Evolutionary conservation across 2,113 vertebrate genomes (phyloP).

Genomic region (Callospermophilus lateralis): DNA sequence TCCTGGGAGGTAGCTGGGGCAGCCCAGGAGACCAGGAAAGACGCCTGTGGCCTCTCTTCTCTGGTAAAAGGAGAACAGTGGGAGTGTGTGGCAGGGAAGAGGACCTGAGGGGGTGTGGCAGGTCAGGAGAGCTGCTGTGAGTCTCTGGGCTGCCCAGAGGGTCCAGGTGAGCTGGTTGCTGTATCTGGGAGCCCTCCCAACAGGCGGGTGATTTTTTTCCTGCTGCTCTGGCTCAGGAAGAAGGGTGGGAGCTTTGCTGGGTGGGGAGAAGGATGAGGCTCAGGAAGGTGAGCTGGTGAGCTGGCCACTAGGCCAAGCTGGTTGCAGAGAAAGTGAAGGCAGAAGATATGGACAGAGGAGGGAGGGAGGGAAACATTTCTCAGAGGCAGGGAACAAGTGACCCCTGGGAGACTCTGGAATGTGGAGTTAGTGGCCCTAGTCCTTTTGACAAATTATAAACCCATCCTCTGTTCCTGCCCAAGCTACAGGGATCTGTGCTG

Average conservation of each 20-base stretch:
- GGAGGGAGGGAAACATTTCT: neutral
- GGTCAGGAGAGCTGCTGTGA: neutral
- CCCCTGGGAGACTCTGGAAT: neutral
- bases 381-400: neutral
- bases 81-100: neutral
- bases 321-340: neutral
- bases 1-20: neutral
- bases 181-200: no score
- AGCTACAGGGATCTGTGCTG: neutral
- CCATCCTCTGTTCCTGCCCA: neutral
- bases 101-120: neutral
- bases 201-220: no score
- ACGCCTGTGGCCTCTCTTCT: neutral
- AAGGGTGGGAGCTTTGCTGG: neutral
- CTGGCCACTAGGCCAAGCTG: neutral
- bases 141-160: neutral
- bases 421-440: neutral
- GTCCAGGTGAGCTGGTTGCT: neutral
- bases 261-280: neutral
- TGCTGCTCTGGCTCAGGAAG: neutral
- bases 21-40: neutral
- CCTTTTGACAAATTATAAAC: neutral
- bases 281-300: neutral
- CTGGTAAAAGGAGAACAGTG: neutral
- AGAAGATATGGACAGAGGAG: neutral